Percentiles rank a stretch among this genome's conserved stretches.
Evolutionary conservation across 2,888 invertebrate species (phyloP).

Genomic region (Hirtodrosophila trivittata): DNA sequence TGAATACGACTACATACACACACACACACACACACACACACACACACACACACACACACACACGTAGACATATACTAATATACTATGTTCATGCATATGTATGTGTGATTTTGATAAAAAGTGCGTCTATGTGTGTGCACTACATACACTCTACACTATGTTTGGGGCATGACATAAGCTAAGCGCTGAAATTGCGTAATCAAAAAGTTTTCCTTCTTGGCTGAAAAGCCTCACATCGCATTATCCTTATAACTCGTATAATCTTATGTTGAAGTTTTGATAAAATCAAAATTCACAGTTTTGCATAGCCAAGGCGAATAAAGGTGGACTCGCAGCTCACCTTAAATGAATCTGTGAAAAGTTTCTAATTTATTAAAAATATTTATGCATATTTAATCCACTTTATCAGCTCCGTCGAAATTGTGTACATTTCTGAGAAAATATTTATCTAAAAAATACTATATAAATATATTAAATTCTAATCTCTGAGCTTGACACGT

Average conservation of each 20-base stretch:
- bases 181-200: conserved; percentile 72
- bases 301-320: neutral
- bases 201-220: conserved; percentile 65
- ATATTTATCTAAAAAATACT: too few species aligned
- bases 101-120: conserved; percentile 66
- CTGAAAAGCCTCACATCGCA: conserved; percentile 22
- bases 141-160: conserved; percentile 40
- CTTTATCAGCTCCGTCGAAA: too few species aligned
- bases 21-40: conserved; percentile 7
- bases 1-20: conserved; percentile 44
- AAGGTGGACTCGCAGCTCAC: neutral
- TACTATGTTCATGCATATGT: conserved; percentile 2
- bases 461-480: too few species aligned
- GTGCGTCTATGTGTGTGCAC: conserved; percentile 19
- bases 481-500: too few species aligned
- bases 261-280: neutral
- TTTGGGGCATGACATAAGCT: conserved; percentile 55
- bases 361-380: too few species aligned
- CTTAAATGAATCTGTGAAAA: too few species aligned
- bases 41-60: conserved; percentile 22
- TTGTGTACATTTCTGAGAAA: too few species aligned
- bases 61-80: conserved; percentile 2
- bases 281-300: conserved; percentile 1
- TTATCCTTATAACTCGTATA: conserved; percentile 6
- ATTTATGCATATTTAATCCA: too few species aligned